A percentile compares a stretch with the other conserved stretches of the same genome.
These are phyloP conservation scores for Hirtodrosophila alboralis DNA, from an alignment of 2,888 invertebrate genomes.

Conservation along the genomic window DNA sequence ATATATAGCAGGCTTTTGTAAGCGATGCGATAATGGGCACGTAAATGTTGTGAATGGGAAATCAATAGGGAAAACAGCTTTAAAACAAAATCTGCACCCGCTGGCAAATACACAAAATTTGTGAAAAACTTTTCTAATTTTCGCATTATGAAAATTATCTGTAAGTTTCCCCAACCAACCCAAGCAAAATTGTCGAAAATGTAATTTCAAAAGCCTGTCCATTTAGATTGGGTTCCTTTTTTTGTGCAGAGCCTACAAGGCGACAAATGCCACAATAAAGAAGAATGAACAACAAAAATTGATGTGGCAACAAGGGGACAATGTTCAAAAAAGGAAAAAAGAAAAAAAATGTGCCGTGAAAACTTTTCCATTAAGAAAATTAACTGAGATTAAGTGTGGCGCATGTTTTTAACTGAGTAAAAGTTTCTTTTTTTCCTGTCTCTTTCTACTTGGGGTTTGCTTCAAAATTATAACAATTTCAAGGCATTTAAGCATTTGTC, in stretches of 20 bases:
- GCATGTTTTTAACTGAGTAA: constrained; percentile 56
- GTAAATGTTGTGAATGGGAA: constrained; percentile 73
- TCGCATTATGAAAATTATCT: constrained; percentile 76
- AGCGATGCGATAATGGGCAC: constrained; percentile 71
- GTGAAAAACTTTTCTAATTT: constrained; percentile 75
- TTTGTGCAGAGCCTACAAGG: constrained; percentile 39
- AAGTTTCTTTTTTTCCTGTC: constrained; percentile 30
- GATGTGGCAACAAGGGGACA: constrained; percentile 34
- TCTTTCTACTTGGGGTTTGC: constrained; percentile 11
- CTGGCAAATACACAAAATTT: constrained; percentile 40
- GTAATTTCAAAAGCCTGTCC: constrained; percentile 33
- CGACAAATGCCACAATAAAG: constrained; percentile 52
- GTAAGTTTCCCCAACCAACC: constrained; percentile 6
- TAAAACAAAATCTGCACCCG: constrained; percentile 30
- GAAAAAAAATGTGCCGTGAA: no score
- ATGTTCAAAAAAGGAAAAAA: constrained; percentile 18
- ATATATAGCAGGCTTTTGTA: constrained; percentile 53
- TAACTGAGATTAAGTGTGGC: constrained; percentile 81
- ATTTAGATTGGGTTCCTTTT: constrained; percentile 14
- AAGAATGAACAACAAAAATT: constrained; percentile 25
- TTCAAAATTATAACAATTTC: constrained; percentile 70
- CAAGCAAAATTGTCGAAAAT: constrained; percentile 18
- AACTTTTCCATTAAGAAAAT: constrained; percentile 82
- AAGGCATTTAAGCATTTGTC: constrained; percentile 75
- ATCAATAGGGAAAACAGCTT: constrained; percentile 68